Evolutionary conservation across 2,797 vertebrate species (phyloP), one percentile per base, ranked within the genome.

Genomic region (Prunella strophiata): DNA sequence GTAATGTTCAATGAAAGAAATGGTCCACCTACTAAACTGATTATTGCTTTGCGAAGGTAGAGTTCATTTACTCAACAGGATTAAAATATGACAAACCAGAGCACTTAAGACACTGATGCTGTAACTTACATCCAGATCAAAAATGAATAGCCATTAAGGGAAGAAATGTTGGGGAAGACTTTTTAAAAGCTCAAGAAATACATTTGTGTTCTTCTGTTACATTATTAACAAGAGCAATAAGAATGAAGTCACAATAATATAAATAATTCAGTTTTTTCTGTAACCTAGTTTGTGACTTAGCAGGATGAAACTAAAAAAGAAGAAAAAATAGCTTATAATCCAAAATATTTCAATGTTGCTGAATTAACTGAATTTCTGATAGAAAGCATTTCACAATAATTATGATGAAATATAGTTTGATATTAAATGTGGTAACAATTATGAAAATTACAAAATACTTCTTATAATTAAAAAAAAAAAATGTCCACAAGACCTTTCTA

Each of bases 211-310:
- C 29, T 91, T 85, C 70, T 94, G 43, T 81, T 93, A 78, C 87
- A 92, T 95, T 91, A 93, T 92, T 94, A 96, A 92, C 43, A 71
- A 55, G 9, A 88, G 54, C 50, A 93, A 88, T 21, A 83, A 29
- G 27, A 89, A 87, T 72, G 59, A 91, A 82, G 59, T 85, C 89
- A 93, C 26, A 92, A 79, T 61, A 87, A 38, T 27, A 58, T 91
- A 80, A 96, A 91, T 94, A 92, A 92, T 95, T 90, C 16, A 91
- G 8, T 2, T 91, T 86, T 77, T 91, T 67, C 68, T 81, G 43
- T 85, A 93, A 91, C 84, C 91, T 89, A 94, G 54, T 93, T 94
- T 91, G 50, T 65, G 12, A 21, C 26, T 50, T 74, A 92, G 17
- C 25, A 87, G 84, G 57, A 83, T 72, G 40, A 88, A 71, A 68